Base-by-base conservation (phyloP, 1,140 invertebrate species). In the Monochamus saltuarius region DNA sequence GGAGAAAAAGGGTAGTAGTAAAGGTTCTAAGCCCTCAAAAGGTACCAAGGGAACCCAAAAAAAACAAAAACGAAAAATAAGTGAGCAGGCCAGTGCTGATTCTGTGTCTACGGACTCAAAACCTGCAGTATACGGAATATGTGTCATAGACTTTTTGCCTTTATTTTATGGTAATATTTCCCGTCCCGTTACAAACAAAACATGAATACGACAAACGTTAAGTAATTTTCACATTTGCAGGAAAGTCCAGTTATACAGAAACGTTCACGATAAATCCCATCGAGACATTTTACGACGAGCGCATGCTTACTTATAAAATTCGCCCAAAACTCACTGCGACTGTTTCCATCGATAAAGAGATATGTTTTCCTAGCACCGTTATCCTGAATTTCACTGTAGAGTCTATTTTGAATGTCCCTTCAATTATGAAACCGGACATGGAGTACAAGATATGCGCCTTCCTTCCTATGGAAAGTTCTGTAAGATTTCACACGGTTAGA, bases 341-440 rank as follows among this genome's bases (percentile, higher is more conserved):
- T 19, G 61, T 72, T 16, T 52, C 54, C 1, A 62, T 71, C 16
- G 67, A 67, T 38, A 59, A 64, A 38, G 52, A 59, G 8, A 29
- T 52, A 7, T 39, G 46, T 43, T 47, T 60, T 4, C 1, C 51
- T 22, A 39, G 46, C 4, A 37, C 59, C 46, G 35, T 46, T 16
- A 56, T 72, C 51, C 22, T 72, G 7, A 63, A 67, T 43, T 59
- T 72, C 40, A 72, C 71, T 7, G 40, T 69, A 1, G 68, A 73
- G 56, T 67, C 68, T 0, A 67, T 72, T 58, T 73, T 60, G 42
- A 70, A 70, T 55, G 37, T 67, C 11, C 71, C 68, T 10, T 13
- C 29, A 16, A 29, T 68, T 11, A 67, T 73, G 63, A 22, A 34
- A 14, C 13, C 56, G 7, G 66, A 69, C 22, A 65, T 69, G 64